A percentile compares a stretch with the other conserved stretches of the same genome.
phyloP scores from a whole-genome alignment of 2,888 invertebrate species.

The Theretra japonica region DNA sequence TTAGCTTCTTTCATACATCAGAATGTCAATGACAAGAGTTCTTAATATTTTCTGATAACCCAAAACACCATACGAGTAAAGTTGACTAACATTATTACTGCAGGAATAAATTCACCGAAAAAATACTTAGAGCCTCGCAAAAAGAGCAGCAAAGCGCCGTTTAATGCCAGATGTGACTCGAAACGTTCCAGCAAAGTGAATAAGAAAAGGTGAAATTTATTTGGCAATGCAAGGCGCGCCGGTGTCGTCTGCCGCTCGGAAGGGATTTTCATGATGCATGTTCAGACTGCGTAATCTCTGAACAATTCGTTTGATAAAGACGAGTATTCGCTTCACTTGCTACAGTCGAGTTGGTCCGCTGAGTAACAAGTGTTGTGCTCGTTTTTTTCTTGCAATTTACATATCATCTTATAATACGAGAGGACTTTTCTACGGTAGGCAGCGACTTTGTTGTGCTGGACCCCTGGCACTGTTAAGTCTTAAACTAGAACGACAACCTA shows the following conservation, averaged over 20 bases:
- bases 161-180: not conserved
- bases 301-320: conserved; percentile 12
- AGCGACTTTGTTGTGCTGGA: too few species aligned
- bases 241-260: conserved; percentile 4
- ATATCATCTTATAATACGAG: not conserved
- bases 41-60: too few species aligned
- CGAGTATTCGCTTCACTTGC: not conserved
- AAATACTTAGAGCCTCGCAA: not conserved
- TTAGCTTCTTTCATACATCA: too few species aligned
- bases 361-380: not conserved
- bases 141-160: not conserved
- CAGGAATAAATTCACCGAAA: not conserved
- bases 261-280: conserved; percentile 14
- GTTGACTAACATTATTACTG: not conserved
- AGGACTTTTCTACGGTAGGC: too few species aligned
- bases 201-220: conserved; percentile 16
- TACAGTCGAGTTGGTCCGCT: not conserved
- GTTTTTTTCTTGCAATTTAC: not conserved
- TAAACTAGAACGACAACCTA: too few species aligned
- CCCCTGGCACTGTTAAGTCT: too few species aligned
- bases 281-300: conserved; percentile 12
- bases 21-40: too few species aligned
- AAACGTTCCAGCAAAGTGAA: conserved; percentile 11
- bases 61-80: too few species aligned
- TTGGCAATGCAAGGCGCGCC: conserved; percentile 9